Evolutionary conservation across 2,113 vertebrate species (phyloP).

Genomic region (Aleadryas rufinucha): DNA sequence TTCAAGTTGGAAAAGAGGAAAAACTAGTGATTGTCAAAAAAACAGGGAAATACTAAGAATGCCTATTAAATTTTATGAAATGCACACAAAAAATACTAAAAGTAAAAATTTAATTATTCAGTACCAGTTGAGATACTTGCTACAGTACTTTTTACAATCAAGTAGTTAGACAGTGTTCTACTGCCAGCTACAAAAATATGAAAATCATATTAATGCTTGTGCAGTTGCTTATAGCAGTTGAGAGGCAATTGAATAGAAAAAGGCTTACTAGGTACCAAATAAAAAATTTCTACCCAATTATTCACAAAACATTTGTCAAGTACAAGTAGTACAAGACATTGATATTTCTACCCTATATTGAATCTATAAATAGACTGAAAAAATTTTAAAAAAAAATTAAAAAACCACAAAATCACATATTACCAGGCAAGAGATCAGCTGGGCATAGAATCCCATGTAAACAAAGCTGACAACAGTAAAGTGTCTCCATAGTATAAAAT

Average conservation of each 20-base stretch:
- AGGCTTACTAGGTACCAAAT: background rate
- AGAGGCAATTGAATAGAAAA: background rate
- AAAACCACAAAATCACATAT: background rate
- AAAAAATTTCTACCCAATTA: background rate
- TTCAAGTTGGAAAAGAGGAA: background rate
- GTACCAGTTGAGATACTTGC: background rate
- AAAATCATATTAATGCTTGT: background rate
- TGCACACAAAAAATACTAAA: background rate
- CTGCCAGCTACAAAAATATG: background rate
- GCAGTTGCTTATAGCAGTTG: background rate
- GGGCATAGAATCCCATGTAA: background rate
- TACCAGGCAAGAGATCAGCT: background rate
- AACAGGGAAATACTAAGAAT: background rate
- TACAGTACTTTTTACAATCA: background rate
- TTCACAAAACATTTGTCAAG: background rate
- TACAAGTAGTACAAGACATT: background rate
- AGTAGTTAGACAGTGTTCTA: background rate
- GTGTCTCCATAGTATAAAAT: background rate
- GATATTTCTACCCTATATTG: background rate
- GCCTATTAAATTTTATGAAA: background rate
- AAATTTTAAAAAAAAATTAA: background rate
- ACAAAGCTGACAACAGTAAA: background rate
- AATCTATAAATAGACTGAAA: background rate
- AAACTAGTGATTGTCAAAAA: background rate
- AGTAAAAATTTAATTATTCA: background rate